Evolutionary conservation across 2,797 vertebrate species (phyloP).

Genomic region (Forpus xanthops): DNA sequence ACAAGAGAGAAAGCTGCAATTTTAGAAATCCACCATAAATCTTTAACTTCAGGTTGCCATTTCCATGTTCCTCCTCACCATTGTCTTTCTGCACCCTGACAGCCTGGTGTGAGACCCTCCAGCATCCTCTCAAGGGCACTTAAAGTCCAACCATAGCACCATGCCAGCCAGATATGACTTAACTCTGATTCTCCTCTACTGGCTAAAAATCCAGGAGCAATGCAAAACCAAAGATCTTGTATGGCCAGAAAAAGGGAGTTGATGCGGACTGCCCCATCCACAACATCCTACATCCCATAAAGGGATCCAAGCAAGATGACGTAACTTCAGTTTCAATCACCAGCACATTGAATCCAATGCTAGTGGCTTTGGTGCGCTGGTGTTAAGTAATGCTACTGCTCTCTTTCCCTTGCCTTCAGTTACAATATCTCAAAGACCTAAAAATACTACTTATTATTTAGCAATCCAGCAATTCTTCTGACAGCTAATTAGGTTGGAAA

Average conservation of each 20-base stretch:
- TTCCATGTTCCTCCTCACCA: neutral
- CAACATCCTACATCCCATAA: neutral
- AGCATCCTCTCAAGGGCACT: neutral
- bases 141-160: neutral
- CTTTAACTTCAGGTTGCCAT: neutral
- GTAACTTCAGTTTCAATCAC: neutral
- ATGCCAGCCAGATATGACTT: neutral
- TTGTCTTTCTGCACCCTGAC: neutral
- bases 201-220: neutral
- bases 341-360: neutral
- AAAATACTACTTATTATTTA: neutral
- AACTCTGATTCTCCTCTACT: neutral
- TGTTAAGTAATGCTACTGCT: neutral
- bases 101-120: fast-evolving
- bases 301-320: neutral
- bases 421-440: neutral
- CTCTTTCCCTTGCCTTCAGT: neutral
- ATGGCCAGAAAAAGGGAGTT: neutral
- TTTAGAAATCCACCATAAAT: neutral
- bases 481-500: neutral
- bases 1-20: neutral
- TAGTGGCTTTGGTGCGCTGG: neutral
- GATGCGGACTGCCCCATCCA: fast-evolving
- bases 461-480: neutral
- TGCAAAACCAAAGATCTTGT: neutral